Evolutionary conservation across 2,113 vertebrate genomes (phyloP), one percentile per base, ranked within the genome.

Genomic region (Hypanus sabinus): DNA sequence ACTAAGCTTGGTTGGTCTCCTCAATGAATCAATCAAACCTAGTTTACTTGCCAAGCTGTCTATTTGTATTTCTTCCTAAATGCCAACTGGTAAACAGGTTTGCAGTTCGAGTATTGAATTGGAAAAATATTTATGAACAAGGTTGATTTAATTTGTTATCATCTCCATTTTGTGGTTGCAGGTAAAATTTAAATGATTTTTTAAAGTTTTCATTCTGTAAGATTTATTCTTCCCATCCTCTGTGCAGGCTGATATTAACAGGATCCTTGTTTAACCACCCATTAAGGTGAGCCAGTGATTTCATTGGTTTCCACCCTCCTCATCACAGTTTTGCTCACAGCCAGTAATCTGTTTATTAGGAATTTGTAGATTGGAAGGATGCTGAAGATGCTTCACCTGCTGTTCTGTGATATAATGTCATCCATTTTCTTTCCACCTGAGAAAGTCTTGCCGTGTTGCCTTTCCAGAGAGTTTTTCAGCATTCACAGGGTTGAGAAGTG

Each of bases 21-120:
- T 71, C 22, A 93, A 93, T 93, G 68, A 93, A 93, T 93, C 90
- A 93, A 10, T 93, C 90, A 73, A 70, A 73, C 18, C 38, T 38
- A 93, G 46, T 73, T 93, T 73, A 33, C 24, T 73, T 73, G 90
- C 33, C 88, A 46, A 46, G 33, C 27, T 71, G 16, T 70, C 70
- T 71, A 33, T 24, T 24, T 70, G n/a, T 46, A 46, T 33, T 36
- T 46, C 68, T 20, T 93, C 62, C 70, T 38, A 38, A 73, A 46
- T 70, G 30, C 33, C 33, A 46, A 36, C 71, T 38, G 22, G 22
- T 93, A 93, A 73, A 27, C 22, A 71, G 10, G 33, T 73, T 55
- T 46, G 22, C 22, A 20, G 24, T 93, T 93, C 33, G 11, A 12
- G 68, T 14, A 16, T 24, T 93, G 24, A 20, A 38, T 93, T 93